Evolutionary conservation across 2,888 invertebrate genomes (phyloP), one percentile per base, ranked within the genome.

Genomic region (Stenurella melanura): DNA sequence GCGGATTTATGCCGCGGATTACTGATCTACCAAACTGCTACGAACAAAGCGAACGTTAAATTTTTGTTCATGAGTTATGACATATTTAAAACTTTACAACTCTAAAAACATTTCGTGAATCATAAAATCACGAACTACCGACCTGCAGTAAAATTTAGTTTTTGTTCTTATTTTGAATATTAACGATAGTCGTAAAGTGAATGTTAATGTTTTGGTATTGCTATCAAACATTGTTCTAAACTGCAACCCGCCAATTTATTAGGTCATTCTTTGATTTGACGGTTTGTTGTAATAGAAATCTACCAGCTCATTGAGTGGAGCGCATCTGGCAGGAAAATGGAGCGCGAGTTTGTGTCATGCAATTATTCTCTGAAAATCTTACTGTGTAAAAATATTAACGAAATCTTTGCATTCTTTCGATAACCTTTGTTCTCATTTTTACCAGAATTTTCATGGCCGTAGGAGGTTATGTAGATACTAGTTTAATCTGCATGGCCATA

Each of bases 41-140:
- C 34, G n/a, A 50, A 50, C 50, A 50, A 61, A 61, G 26, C 60
- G 12, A 61, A 26, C n/a, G 30, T 30, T 12, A 61, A 26, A 61
- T 26, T 30, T 15, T 61, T 0, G 12, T 61, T 61, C 30, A 26
- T 61, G 12, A n/a, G 34, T 26, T 61, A 26, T 30, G 30, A 7
- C 61, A 30, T 34, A 30, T 61, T 34, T 17, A 0, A n/a, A 61
- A 61, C 34, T 30, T 61, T 34, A 61, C 17, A 30, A 9, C n/a
- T 7, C 4, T n/a, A 34, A n/a, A n/a, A 61, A 34, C 34, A 61
- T 34, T 17, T 17, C 17, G 30, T 30, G 17, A 34, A n/a, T 10
- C 2, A 42, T 50, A 50, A 50, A 50, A 50, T 15, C 12, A 50
- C 15, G n/a, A n/a, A 50, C n/a, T 12, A 50, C n/a, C n/a, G 50